These are phyloP conservation scores for Lycopodina hypogea DNA, from an alignment of 37 sponge, comb jelly and placozoan genomes.

Conservation along the genomic window DNA sequence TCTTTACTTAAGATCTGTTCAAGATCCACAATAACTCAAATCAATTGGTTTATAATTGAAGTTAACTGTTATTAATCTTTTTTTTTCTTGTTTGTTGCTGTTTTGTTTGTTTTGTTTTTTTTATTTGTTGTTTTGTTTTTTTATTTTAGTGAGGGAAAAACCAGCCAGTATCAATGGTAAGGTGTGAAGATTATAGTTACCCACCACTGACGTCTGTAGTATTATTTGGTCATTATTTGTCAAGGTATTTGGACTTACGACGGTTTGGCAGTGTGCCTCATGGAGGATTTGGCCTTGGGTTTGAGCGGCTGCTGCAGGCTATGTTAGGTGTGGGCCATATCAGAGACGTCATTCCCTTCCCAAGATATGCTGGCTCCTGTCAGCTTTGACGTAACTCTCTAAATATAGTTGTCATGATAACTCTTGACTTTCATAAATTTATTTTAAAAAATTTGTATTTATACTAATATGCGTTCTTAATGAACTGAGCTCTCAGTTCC, in stretches of 20 bases:
- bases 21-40: no score
- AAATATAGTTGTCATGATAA: neutral
- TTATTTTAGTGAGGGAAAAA: constrained; percentile 7
- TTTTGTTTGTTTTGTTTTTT: neutral
- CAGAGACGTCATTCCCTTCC: constrained; percentile 86
- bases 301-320: constrained; percentile 80
- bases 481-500: no score
- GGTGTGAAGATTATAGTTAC: neutral
- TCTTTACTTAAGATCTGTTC: no score
- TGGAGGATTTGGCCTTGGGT: constrained; percentile 95
- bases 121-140: neutral
- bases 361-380: constrained; percentile 81
- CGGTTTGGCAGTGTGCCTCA: constrained; percentile 86
- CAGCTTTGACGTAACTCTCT: constrained; percentile 15
- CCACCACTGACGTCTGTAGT: neutral
- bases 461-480: neutral
- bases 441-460: neutral
- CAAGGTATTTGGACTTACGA: constrained; percentile 83
- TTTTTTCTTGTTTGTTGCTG: no score
- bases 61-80: no score
- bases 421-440: neutral
- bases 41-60: no score
- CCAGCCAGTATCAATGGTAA: constrained; percentile 41
- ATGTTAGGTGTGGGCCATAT: constrained; percentile 72
- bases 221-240: neutral